Evolutionary conservation across 2,113 vertebrate genomes (phyloP).

Genomic region (Ia io): DNA sequence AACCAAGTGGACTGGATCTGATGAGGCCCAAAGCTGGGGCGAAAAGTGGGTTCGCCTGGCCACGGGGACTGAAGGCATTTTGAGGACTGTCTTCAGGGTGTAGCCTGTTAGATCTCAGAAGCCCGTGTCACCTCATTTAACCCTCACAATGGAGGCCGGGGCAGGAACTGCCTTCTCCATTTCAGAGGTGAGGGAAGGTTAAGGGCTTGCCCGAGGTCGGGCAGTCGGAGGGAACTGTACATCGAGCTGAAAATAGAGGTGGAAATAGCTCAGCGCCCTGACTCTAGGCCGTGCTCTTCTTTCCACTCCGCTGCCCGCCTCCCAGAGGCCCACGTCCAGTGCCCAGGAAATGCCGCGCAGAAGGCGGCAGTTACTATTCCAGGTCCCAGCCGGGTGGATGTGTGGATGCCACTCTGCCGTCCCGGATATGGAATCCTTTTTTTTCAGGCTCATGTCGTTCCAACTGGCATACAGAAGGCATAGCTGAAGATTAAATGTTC

Average conservation of each 20-base stretch:
- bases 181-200: neutral
- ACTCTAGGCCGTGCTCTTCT: neutral
- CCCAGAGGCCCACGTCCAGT: neutral
- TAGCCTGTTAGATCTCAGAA: neutral
- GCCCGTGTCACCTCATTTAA: neutral
- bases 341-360: neutral
- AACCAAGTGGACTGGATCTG: neutral
- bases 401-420: neutral
- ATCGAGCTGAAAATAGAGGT: neutral
- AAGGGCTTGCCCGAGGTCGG: neutral
- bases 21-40: neutral
- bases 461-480: slow-evolving; percentile 48
- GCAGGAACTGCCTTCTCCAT: neutral
- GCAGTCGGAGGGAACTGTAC: neutral
- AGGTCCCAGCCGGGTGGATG: neutral
- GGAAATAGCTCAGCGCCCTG: neutral
- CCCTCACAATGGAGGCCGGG: neutral
- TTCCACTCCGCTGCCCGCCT: neutral
- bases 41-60: neutral
- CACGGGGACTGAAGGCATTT: neutral
- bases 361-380: slow-evolving; percentile 12
- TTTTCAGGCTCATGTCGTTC: neutral
- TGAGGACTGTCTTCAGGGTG: neutral
- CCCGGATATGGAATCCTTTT: neutral
- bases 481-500: slow-evolving; percentile 69